These are phyloP conservation scores for Heliconius ethilla DNA, from an alignment of 2,888 invertebrate genomes.

Conservation along the genomic window DNA sequence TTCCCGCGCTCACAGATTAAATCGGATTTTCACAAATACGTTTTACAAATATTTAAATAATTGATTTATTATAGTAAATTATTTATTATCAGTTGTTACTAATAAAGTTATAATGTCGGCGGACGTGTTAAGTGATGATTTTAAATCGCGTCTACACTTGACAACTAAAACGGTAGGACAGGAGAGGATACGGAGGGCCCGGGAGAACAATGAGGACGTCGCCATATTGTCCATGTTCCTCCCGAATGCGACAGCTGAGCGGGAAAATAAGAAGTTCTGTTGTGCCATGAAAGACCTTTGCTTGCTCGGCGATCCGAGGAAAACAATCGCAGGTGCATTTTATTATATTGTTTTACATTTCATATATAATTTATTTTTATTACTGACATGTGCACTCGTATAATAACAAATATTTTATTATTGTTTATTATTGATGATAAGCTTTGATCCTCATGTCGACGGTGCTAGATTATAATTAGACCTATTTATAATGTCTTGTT, in stretches of 20 bases:
- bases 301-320: conserved; percentile 88
- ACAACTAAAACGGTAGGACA: conserved; percentile 91
- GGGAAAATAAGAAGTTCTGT: conserved; percentile 88
- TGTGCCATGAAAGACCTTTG: conserved; percentile 90
- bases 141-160: conserved; percentile 87
- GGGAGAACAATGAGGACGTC: conserved; percentile 93
- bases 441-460: background rate
- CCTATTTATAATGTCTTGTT: background rate
- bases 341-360: conserved; percentile 11
- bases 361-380: background rate
- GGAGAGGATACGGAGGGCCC: conserved; percentile 89
- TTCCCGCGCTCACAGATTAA: conserved; percentile 46
- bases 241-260: conserved; percentile 84
- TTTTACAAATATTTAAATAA: background rate
- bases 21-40: background rate
- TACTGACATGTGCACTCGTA: background rate
- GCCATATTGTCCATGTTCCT: conserved; percentile 93
- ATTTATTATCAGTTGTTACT: background rate
- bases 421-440: background rate
- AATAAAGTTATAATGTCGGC: conserved; percentile 82
- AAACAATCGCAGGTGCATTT: conserved; percentile 88
- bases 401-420: background rate
- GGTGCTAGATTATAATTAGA: background rate
- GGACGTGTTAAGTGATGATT: conserved; percentile 89
- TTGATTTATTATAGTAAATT: background rate